Base-by-base conservation (phyloP, 2,797 vertebrate genomes). In the Alca torda region DNA sequence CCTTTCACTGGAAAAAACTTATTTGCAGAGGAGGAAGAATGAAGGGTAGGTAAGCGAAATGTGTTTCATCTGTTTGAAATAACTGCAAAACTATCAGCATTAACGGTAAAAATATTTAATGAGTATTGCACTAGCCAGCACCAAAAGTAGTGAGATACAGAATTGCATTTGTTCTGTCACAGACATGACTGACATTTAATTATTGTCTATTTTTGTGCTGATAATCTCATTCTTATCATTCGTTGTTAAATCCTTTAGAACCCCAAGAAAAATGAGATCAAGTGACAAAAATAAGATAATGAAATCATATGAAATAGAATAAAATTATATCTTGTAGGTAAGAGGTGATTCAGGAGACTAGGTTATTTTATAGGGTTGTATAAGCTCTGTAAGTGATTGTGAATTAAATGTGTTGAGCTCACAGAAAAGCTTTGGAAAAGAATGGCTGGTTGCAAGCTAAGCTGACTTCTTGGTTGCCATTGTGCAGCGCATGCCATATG, bases 281-380 rank as follows among this genome's bases (percentile, higher is more conserved):
- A 98, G 96, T 98, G 97, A 98, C 97, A 98, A 98, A 98, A 98
- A 97, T 96, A 93, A 98, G 98, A 98, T 98, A 98, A 98, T 97
- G 98, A 98, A 98, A 98, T 98, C 97, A 97, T 97, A 98, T 74
- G 96, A 97, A 98, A 93, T 86, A 96, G 98, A 98, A 98, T 98
- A 97, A 97, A 98, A 98, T 98, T 97, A 96, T 97, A 97, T 97
- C 97, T 98, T 97, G 96, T 97, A 96, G 96, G 97, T 98, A 97
- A 98, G 95, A 86, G 41, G 91, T 96, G 96, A 96, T 97, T 97
- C 95, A 48, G 94, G 85, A 97, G 87, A 97, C 91, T 91, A 92
- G 89, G 92, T 97, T 98, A 96, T 98, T 98, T 98, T 95, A 85
- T 95, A 90, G 95, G 94, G 39, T 87, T 97, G 93, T 79, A 72